These are phyloP conservation scores for Cynopterus sphinx DNA, from an alignment of 2,797 vertebrate genomes.

Conservation along the genomic window DNA sequence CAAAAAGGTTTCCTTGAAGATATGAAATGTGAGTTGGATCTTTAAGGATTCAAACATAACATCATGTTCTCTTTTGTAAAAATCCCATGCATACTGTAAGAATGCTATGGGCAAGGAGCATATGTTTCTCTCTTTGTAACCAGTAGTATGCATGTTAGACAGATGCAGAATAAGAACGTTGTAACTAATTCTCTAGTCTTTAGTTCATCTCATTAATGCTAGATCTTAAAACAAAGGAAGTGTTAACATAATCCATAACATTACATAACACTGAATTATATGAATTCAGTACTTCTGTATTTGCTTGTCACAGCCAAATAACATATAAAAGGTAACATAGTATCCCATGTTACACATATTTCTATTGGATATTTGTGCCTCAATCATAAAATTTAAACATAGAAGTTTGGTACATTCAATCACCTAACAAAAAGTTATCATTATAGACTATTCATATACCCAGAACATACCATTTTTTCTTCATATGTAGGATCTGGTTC, in stretches of 20 bases:
- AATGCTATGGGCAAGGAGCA: background rate
- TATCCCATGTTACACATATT: background rate
- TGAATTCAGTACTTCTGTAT: background rate
- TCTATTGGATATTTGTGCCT: background rate
- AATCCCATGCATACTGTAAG: background rate
- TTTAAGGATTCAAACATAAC: background rate
- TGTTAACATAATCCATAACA: background rate
- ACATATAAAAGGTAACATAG: background rate
- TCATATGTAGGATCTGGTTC: constrained; percentile 92
- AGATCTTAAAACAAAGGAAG: background rate
- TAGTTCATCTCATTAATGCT: background rate
- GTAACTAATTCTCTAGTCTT: background rate
- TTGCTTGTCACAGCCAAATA: background rate
- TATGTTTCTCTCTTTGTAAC: background rate
- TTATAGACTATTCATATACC: background rate
- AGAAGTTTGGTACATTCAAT: background rate
- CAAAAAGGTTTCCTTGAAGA: background rate
- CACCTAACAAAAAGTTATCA: background rate
- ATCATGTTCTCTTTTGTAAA: background rate
- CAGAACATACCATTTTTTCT: constrained; percentile 95
- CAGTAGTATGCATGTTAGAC: background rate
- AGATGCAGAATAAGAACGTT: background rate
- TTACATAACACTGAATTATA: background rate
- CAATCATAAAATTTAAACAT: background rate
- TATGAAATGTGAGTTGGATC: background rate